phyloP scores from a whole-genome alignment of 2,113 vertebrate species.

The Drymodes brunneopygia region DNA sequence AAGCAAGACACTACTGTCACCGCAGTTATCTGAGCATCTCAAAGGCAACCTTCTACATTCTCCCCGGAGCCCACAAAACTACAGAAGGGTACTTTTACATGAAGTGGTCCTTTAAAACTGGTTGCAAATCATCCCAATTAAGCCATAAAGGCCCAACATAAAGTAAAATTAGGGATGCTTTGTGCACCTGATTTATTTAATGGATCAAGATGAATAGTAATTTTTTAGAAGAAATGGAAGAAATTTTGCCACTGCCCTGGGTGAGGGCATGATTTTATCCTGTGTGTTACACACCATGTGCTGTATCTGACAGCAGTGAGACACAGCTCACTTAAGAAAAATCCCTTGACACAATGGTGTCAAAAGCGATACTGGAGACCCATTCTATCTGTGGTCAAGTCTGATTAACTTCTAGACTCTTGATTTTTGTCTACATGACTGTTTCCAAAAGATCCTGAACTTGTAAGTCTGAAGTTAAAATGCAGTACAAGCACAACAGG shows the following conservation, averaged over 20 bases:
- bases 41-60: neutral
- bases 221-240: neutral
- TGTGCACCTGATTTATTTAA: neutral
- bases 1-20: neutral
- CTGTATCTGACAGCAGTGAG: neutral
- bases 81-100: neutral
- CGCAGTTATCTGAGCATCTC: neutral
- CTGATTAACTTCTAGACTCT: neutral
- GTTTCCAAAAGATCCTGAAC: neutral
- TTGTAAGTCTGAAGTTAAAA: neutral
- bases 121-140: neutral
- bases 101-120: neutral
- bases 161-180: neutral
- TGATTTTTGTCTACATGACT: neutral
- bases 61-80: neutral
- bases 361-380: neutral
- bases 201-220: neutral
- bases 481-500: rapidly evolving
- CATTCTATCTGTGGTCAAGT: neutral
- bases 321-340: neutral
- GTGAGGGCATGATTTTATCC: neutral
- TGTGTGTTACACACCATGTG: neutral
- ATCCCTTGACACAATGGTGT: neutral
- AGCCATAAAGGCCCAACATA: neutral
- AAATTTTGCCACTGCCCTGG: neutral